Evolutionary conservation across 2,113 vertebrate species (phyloP), one percentile per base, ranked within the genome.

Genomic region (Microcebus ravelobensis): DNA sequence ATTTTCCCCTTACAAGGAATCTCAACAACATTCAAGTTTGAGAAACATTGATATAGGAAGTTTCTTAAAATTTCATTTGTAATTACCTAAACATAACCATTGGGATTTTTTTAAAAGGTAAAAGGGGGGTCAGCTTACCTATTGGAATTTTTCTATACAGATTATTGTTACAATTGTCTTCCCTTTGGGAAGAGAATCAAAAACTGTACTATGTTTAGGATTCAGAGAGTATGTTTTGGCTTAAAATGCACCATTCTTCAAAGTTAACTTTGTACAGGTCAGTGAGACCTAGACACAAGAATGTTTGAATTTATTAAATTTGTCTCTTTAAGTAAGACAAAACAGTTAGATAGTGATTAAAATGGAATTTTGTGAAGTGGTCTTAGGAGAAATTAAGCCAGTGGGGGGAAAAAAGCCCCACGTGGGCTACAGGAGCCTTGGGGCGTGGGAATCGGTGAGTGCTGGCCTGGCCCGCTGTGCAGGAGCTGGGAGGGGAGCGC

Each of bases 321-420:
- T 91, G 86, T 95, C 90, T 96, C 92, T 91, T 94, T 80, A 95
- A 90, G 74, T 94, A 95, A 95, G 73, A 91, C 85, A 90, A 88
- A 88, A 36, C 50, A 42, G 31, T 81, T 81, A 68, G 73, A 79
- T n/a, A 92, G 79, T 80, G 68, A 95, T 93, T 83, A 90, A 74
- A 90, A 89, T 45, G 39, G 57, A 94, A 83, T 45, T 84, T 61
- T 70, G 15, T 39, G 52, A 90, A 45, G 67, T 50, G 34, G 57
- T 86, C 57, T 90, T 87, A 55, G 81, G 29, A 92, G 77, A 96
- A 97, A 90, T 57, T 36, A 96, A 96, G 91, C 71, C 4, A 20
- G 39, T 80, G 29, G 36, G 27, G 27, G 42, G 27, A 27, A 65
- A 79, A 94, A 71, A 90, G 15, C 14, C 13, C 17, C 18, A 50